phyloP scores from a whole-genome alignment of 2,888 invertebrate species.

The Amphimallon solstitiale region DNA sequence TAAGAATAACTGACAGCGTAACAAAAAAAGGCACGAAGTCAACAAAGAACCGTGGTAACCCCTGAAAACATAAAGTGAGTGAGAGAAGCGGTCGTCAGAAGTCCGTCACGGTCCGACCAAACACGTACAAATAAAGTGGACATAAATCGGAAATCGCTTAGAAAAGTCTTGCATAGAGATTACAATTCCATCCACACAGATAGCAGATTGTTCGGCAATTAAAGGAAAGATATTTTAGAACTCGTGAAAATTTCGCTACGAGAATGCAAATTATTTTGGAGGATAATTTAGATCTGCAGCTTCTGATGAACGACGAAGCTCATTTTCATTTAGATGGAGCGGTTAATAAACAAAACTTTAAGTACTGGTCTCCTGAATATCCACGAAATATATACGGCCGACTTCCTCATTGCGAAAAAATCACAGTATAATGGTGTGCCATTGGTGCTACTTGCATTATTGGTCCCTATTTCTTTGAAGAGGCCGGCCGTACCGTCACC shows the following conservation, averaged over 20 bases:
- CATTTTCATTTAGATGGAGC: conserved; percentile 47
- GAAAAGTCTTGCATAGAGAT: conserved; percentile 15
- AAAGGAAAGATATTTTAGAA: neutral
- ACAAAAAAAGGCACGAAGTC: conserved; percentile 29
- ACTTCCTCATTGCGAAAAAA: too few species aligned
- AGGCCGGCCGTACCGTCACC: too few species aligned
- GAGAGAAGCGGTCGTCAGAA: conserved; percentile 10
- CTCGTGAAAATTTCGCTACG: conserved; percentile 34
- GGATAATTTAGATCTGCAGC: conserved; percentile 15
- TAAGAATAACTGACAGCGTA: conserved; percentile 18
- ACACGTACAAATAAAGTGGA: neutral
- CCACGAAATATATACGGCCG: too few species aligned
- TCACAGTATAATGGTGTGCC: too few species aligned
- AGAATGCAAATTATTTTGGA: conserved; percentile 37
- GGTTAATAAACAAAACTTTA: conserved; percentile 48
- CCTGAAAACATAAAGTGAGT: conserved; percentile 33
- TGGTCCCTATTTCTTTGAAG: too few species aligned
- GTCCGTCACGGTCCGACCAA: conserved; percentile 30
- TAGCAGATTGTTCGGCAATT: too few species aligned
- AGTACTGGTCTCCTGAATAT: too few species aligned
- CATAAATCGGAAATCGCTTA: conserved; percentile 1
- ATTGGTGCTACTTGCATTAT: too few species aligned
- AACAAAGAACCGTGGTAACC: conserved; percentile 12
- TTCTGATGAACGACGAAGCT: conserved; percentile 44
- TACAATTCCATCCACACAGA: conserved; percentile 1